These are phyloP conservation scores for Megalonaias nervosa DNA, from an alignment of 1,140 invertebrate genomes.

Conservation along the genomic window DNA sequence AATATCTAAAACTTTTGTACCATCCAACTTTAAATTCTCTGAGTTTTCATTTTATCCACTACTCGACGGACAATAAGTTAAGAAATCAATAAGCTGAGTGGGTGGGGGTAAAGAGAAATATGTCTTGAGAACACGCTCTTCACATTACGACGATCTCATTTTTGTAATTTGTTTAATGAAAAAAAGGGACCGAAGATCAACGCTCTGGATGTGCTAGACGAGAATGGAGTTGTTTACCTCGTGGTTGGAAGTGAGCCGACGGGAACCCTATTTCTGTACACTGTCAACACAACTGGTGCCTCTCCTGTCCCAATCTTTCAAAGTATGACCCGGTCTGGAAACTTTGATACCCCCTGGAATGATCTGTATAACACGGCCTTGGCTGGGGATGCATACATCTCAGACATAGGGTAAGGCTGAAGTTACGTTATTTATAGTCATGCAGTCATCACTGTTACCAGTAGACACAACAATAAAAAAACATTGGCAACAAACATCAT, in stretches of 20 bases:
- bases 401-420: slow-evolving; percentile 18
- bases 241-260: slow-evolving; percentile 25
- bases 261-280: slow-evolving; percentile 22
- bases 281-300: slow-evolving; percentile 14
- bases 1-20: too few relatives aligned
- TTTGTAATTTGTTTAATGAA: neutral
- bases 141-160: neutral
- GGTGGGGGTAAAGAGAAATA: too few relatives aligned
- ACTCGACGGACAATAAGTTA: too few relatives aligned
- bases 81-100: too few relatives aligned
- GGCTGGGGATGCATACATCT: slow-evolving; percentile 22
- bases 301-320: slow-evolving; percentile 19
- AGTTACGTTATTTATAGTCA: neutral
- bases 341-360: slow-evolving; percentile 4
- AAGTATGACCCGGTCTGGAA: slow-evolving; percentile 20
- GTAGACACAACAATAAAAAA: neutral
- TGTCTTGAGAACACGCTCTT: neutral
- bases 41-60: too few relatives aligned
- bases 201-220: slow-evolving; percentile 20
- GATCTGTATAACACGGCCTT: slow-evolving; percentile 8
- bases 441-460: neutral
- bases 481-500: neutral
- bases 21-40: too few relatives aligned
- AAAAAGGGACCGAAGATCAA: slow-evolving; percentile 21
- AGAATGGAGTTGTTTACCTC: slow-evolving; percentile 22